Evolutionary conservation across 2,888 invertebrate species (phyloP).

Genomic region (Drosophila diplacantha): DNA sequence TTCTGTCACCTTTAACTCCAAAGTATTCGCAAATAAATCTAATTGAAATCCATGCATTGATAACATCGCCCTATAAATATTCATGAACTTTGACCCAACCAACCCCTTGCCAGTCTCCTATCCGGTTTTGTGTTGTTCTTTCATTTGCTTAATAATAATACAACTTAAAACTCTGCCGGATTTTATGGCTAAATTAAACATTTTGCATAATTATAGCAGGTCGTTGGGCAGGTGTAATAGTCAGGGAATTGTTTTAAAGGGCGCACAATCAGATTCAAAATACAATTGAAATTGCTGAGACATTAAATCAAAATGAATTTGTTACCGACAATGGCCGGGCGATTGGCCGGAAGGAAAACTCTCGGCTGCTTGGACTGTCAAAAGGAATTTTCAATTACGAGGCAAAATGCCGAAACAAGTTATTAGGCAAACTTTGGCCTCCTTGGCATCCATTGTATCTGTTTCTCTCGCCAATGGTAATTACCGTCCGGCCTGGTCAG

Average conservation of each 20-base stretch:
- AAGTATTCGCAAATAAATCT: constrained; percentile 29
- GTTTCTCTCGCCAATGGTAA: constrained; percentile 39
- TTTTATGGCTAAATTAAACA: constrained; percentile 42
- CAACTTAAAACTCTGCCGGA: constrained; percentile 20
- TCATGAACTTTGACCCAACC: constrained; percentile 12
- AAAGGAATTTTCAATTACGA: constrained; percentile 67
- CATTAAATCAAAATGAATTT: constrained; percentile 62
- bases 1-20: not conserved
- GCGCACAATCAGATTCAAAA: constrained; percentile 34
- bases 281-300: constrained; percentile 16
- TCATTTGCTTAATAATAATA: constrained; percentile 37
- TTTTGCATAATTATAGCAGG: constrained; percentile 51
- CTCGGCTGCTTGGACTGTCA: constrained; percentile 29
- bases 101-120: not conserved
- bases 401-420: constrained; percentile 60
- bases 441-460: constrained; percentile 13
- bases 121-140: constrained; percentile 34
- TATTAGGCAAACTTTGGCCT: constrained; percentile 55
- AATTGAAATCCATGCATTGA: constrained; percentile 41
- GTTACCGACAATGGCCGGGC: constrained; percentile 25
- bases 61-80: constrained; percentile 38
- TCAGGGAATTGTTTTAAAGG: constrained; percentile 20
- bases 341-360: constrained; percentile 23
- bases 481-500: constrained; percentile 28
- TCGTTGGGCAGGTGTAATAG: constrained; percentile 21